Base-by-base conservation (phyloP, 2,113 vertebrate genomes). In the Synodontis membranacea region DNA sequence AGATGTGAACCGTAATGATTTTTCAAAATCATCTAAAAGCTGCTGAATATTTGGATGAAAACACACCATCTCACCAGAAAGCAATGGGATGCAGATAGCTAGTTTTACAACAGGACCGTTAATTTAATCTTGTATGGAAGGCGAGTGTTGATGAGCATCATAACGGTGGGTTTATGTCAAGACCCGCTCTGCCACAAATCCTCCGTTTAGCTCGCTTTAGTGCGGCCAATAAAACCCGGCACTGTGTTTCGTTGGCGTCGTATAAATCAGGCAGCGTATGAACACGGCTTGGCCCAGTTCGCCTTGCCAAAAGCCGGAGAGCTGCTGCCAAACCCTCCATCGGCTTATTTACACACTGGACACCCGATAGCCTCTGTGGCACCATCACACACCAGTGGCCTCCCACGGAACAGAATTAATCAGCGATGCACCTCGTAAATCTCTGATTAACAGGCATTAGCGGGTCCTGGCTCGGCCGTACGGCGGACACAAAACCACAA, bases 251-350 rank as follows among this genome's bases (percentile, higher is more conserved):
- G 31, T 25, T 39, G 68, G 76, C 66, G 52, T 58, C 8, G 8
- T 58, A 88, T 82, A 88, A 86, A 89, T 90, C 89, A 88, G 46
- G 37, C 83, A 68, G 84, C 64, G n/a, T 81, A 79, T 80, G 50
- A 82, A 39, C 68, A 84, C 52, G 54, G 78, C 34, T 54, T 42
- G 56, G 72, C 80, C 56, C 17, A 62, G 76, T 44, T 84, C 50
- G n/a, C 74, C 80, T 74, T 79, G 70, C 83, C 78, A 86, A 72
- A 58, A 60, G 42, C 68, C 14, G 34, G 78, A 54, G 83, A 39
- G 76, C 79, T 37, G 25, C 34, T 39, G 54, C 81, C 85, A 82
- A 82, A 68, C 60, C 28, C n/a, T 25, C 21, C 68, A 52, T 39
- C 66, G 34, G 81, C 70, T 82, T 56, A 72, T 74, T 79, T 82